Base-by-base conservation (phyloP, 2,888 invertebrate species). In the Drosophila phalerata region DNA sequence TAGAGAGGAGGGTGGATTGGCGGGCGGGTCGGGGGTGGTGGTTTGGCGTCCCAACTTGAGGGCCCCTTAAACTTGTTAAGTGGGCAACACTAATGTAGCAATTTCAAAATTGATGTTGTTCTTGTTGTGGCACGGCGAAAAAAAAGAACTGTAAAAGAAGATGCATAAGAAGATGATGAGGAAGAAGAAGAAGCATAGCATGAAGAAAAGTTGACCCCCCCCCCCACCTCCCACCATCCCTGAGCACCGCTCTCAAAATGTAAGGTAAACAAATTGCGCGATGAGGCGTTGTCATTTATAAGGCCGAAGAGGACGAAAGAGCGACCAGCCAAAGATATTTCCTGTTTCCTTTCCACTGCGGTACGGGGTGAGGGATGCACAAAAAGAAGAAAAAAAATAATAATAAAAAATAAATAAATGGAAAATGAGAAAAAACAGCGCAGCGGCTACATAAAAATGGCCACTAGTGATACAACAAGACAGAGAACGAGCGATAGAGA, bases 271-370 rank as follows among this genome's bases (percentile, higher is more conserved):
- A 85, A 91, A 91, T 89, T 89, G 91, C 90, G 85, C 91, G 91
- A 90, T 91, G 91, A 90, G 89, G 88, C 91, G 84, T 85, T 90
- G 90, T 90, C 89, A 90, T 90, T 90, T 90, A 82, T 81, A 86
- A 85, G 70, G 48, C 67, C 58, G 57, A 37, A 40, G 68, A 52
- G 42, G 51, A 63, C 47, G 56, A 34, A 28, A 65, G 57, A 72
- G 77, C 74, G 72, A 69, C 73, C 60, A 75, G 71, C 83, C 85
- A 83, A 69, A 80, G 89, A 85, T 88, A 89, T 89, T 85, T 85
- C 89, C 85, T 78, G 74, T 75, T 79, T 69, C 71, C 72, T 65
- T 58, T 17, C 58, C 57, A 60, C 34, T 32, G 30, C 11, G 45
- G 11, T 30, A 37, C 28, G 13, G 28, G 1, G 9, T 13, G 1